phyloP scores from a whole-genome alignment of 2,113 vertebrate species.

The Clarias magur region DNA sequence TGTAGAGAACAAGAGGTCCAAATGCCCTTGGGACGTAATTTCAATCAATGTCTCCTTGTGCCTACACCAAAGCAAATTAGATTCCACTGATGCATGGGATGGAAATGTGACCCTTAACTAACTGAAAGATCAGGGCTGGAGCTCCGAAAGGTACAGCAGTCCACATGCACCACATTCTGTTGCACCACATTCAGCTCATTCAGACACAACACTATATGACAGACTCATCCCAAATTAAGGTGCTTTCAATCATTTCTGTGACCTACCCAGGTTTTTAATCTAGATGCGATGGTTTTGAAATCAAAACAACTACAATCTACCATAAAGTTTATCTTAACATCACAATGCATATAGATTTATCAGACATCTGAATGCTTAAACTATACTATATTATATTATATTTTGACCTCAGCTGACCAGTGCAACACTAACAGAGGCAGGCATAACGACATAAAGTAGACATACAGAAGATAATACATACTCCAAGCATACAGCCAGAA shows the following conservation, averaged over 20 bases:
- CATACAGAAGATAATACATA: background rate
- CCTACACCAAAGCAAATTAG: constrained; percentile 76
- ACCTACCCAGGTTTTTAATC: background rate
- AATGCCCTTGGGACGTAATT: constrained; percentile 72
- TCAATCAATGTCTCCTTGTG: constrained; percentile 82
- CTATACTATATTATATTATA: constrained; percentile 15
- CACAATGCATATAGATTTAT: background rate
- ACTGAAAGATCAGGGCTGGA: constrained; percentile 64
- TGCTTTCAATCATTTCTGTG: constrained; percentile 9
- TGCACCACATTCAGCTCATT: constrained; percentile 10
- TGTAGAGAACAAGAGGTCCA: constrained; percentile 68
- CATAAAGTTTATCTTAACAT: background rate
- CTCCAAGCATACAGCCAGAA: background rate
- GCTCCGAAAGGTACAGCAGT: constrained; percentile 65
- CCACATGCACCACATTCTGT: constrained; percentile 11
- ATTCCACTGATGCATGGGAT: constrained; percentile 69
- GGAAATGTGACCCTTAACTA: constrained; percentile 74
- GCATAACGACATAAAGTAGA: background rate
- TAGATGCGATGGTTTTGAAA: background rate
- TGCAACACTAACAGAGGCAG: background rate
- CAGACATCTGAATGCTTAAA: constrained; percentile 4
- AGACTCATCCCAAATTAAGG: constrained; percentile 25
- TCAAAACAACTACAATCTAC: background rate
- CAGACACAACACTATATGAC: constrained; percentile 17
- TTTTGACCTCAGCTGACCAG: background rate